Evolutionary conservation across 2,113 vertebrate species (phyloP).

Genomic region (Entomyzon cyanotis): DNA sequence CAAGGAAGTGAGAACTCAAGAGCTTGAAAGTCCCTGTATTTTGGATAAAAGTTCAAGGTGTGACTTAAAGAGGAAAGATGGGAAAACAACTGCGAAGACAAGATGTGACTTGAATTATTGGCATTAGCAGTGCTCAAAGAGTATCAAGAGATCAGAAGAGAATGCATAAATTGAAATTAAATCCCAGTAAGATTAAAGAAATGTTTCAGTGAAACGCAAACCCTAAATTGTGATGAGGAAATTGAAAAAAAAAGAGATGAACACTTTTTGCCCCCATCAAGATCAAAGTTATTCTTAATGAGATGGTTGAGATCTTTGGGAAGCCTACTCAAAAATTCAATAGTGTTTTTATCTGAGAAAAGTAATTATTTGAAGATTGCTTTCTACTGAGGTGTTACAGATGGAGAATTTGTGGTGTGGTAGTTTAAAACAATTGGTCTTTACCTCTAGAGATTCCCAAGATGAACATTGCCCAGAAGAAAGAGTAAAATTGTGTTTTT

Average conservation of each 20-base stretch:
- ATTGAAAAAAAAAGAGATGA: neutral
- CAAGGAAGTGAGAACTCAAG: neutral
- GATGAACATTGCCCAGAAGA: constrained; percentile 21
- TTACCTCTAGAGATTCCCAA: constrained; percentile 48
- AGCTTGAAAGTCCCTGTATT: neutral
- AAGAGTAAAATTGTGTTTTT: constrained; percentile 38
- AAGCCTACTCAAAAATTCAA: constrained; percentile 34
- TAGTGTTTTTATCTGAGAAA: constrained; percentile 38
- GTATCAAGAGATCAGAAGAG: neutral
- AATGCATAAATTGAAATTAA: neutral
- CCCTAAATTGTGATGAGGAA: neutral
- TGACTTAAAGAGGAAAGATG: neutral
- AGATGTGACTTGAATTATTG: neutral
- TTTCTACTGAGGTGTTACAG: constrained; percentile 46
- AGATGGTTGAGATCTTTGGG: constrained; percentile 1
- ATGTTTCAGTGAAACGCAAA: neutral
- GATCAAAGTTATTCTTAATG: constrained; percentile 29
- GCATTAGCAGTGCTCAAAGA: neutral
- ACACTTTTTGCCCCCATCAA: neutral
- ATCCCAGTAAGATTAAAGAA: neutral
- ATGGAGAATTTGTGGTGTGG: constrained; percentile 54
- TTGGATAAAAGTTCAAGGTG: neutral
- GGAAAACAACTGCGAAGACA: neutral
- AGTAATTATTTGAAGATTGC: constrained; percentile 41
- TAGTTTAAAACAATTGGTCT: constrained; percentile 65